Evolutionary conservation across 2,797 vertebrate species (phyloP).

Genomic region (Mycteria americana): DNA sequence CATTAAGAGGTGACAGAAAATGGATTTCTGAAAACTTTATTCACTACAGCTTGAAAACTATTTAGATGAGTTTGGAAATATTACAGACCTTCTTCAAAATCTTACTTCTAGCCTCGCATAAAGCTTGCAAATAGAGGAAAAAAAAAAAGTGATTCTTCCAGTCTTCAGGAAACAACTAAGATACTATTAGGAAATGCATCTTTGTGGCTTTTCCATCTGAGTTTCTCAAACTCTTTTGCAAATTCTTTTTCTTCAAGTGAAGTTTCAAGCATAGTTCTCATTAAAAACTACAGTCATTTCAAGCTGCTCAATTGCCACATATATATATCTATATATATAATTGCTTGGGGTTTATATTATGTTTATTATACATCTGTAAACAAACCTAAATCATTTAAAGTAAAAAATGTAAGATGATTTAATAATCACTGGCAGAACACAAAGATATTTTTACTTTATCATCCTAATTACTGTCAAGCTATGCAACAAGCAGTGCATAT

Average conservation of each 20-base stretch:
- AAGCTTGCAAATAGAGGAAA: not conserved
- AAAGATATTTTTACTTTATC: not conserved
- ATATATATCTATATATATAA: not conserved
- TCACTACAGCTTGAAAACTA: not conserved
- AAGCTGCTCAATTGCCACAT: not conserved
- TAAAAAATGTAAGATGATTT: not conserved
- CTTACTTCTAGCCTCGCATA: not conserved
- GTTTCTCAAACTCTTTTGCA: not conserved
- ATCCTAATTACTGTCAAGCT: not conserved
- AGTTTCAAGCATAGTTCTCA: not conserved
- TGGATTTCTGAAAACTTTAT: not conserved
- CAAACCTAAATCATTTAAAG: not conserved
- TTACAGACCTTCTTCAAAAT: not conserved
- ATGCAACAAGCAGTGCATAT: not conserved
- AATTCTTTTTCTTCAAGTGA: not conserved
- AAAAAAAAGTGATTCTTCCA: not conserved
- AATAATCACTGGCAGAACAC: not conserved
- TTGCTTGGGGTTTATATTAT: not conserved
- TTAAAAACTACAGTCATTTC: not conserved
- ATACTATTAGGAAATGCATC: not conserved
- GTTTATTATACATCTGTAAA: not conserved
- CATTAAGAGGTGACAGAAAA: not conserved
- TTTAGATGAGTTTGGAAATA: not conserved
- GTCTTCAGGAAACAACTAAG: not conserved
- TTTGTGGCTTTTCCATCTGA: not conserved